Base-by-base conservation (phyloP, 2,113 vertebrate genomes). In the Sclerurus mexicanus region DNA sequence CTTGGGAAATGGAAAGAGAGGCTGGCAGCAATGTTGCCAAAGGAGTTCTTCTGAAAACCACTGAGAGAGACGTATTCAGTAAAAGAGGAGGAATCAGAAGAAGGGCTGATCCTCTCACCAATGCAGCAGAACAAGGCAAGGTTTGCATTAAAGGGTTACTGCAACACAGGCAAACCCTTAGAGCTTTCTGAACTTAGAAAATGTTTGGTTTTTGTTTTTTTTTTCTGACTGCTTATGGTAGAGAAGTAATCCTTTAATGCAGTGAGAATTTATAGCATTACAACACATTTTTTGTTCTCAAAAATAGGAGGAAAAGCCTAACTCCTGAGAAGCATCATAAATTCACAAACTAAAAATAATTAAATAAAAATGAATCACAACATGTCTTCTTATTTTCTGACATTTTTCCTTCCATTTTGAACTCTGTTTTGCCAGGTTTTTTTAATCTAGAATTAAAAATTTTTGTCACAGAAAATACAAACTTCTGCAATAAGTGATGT, bases 151-250 rank as follows among this genome's bases (percentile, higher is more conserved):
- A 40, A n/a, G 47, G 7, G 3, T 66, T 83, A 33, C 56, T 87
- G 24, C 58, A 72, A 69, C 53, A 56, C 20, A 79, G 47, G 19
- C 30, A 87, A 71, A 33, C 30, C 24, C 59, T 50, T 27, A 69
- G 37, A 73, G 53, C 37, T 69, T 85, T 83, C 44, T 87, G 37
- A 66, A 56, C 15, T 72, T 90, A 39, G 35, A 46, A 67, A 68
- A 39, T 9, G 40, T 42, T 13, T 12, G 2, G 2, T 0, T 2
- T 5, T 71, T 76, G 85, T 25, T 33, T 85, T 0, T 2, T 5
- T 71, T 76, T 88, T 25, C 35, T 85, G 7, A 14, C 37, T 64
- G 33, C 11, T 76, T 6, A 7, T 40, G 19, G 22, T 60, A 73
- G 59, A 80, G 53, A 78, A 82, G 10, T 78, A 89, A 79, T 73